Conservation (phyloP, 2,888 invertebrate genomes). For the Drosophila percnosoma region DNA sequence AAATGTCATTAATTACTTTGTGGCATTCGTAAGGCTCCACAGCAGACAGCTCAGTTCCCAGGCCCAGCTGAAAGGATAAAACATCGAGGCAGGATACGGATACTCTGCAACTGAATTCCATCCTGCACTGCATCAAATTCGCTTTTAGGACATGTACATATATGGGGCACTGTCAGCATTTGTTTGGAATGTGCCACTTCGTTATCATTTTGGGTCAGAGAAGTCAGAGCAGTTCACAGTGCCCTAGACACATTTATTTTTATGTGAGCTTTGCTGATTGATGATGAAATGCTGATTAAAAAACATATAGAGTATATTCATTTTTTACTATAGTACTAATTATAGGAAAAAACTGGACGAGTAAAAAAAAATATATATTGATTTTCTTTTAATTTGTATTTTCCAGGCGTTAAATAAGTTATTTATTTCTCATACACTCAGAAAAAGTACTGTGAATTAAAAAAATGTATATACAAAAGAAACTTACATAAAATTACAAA, state of each 20-base stretch:
- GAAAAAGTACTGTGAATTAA: not conserved
- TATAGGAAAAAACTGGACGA: not conserved
- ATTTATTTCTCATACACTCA: not conserved
- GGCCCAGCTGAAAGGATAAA: not conserved
- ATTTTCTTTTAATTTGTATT: not conserved
- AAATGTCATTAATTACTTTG: slow-evolving; percentile 65
- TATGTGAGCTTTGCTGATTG: not conserved
- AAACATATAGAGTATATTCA: not conserved
- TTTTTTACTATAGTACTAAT: not conserved
- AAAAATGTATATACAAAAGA: not conserved
- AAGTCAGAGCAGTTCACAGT: slow-evolving; percentile 20
- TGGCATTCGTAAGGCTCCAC: slow-evolving; percentile 7
- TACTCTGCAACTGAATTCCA: not conserved
- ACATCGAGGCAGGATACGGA: not conserved
- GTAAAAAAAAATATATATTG: not conserved
- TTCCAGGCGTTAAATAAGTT: not conserved
- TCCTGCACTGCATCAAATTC: not conserved
- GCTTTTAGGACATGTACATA: not conserved
- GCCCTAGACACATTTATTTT: not conserved
- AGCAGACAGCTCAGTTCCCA: slow-evolving; percentile 35
- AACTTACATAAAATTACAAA: not conserved
- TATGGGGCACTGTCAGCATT: slow-evolving; percentile 1
- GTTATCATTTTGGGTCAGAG: slow-evolving; percentile 20
- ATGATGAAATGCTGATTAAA: not conserved
- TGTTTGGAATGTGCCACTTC: slow-evolving; percentile 2